Evolutionary conservation across 2,797 vertebrate genomes (phyloP).

Genomic region (Neoniphon sammara): DNA sequence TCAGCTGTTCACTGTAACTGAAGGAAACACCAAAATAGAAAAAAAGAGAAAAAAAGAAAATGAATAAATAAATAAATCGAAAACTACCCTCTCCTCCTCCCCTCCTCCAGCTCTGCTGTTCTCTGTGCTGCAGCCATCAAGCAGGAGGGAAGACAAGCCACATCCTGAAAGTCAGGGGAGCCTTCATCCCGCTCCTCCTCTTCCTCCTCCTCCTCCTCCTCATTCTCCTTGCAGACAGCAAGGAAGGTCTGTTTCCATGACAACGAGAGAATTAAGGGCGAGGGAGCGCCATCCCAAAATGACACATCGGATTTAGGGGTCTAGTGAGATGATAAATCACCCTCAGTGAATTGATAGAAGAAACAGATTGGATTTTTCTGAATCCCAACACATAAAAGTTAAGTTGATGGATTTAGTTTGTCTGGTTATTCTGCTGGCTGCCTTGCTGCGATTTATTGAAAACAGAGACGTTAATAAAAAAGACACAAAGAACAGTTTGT

Average conservation of each 20-base stretch:
- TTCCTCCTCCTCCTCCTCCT: constrained; percentile 60
- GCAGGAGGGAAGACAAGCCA: constrained; percentile 61
- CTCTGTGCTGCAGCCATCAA: constrained; percentile 60
- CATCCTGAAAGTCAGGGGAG: constrained; percentile 72
- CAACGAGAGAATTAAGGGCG: constrained; percentile 81
- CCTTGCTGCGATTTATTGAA: constrained; percentile 20
- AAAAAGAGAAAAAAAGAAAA: constrained; percentile 20
- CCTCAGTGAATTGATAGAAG: constrained; percentile 54
- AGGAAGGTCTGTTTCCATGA: constrained; percentile 85
- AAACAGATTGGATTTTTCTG: constrained; percentile 55
- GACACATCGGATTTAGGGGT: constrained; percentile 72
- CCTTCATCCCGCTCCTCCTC: constrained; percentile 71
- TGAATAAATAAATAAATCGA: not conserved
- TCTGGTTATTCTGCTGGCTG: constrained; percentile 30
- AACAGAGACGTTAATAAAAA: constrained; percentile 17
- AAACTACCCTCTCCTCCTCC: not conserved
- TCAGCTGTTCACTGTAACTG: constrained; percentile 36
- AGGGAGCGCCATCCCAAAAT: constrained; percentile 78
- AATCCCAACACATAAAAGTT: constrained; percentile 35
- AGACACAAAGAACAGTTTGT: not conserved
- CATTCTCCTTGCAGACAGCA: constrained; percentile 75
- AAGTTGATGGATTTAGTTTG: constrained; percentile 53
- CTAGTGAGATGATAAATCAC: constrained; percentile 67
- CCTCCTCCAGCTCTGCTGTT: constrained; percentile 24
- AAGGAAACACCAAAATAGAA: constrained; percentile 44